These are phyloP conservation scores for Apogon talboti DNA, from an alignment of 2,797 vertebrate genomes.

Conservation along the genomic window DNA sequence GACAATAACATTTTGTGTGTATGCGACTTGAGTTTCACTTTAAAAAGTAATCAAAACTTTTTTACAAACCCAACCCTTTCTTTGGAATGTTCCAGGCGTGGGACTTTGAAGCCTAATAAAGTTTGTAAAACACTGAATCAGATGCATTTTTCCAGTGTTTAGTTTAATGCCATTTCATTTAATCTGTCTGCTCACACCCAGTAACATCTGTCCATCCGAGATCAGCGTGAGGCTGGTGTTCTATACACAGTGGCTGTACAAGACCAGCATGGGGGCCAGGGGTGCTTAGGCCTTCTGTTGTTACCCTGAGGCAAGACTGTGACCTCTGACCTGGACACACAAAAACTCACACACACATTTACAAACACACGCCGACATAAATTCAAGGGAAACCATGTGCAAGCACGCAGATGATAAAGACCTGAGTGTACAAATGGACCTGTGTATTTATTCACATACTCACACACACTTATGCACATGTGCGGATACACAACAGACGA, in stretches of 20 bases:
- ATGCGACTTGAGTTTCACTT: background rate
- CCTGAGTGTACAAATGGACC: constrained; percentile 8
- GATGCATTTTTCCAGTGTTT: constrained; percentile 33
- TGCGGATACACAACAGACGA: constrained; percentile 10
- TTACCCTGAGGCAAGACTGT: constrained; percentile 56
- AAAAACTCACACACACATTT: constrained; percentile 13
- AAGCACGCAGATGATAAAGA: constrained; percentile 36
- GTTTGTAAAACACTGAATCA: constrained; percentile 27
- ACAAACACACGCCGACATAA: constrained; percentile 3
- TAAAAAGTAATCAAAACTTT: constrained; percentile 6
- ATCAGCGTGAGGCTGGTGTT: constrained; percentile 37
- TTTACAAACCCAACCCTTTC: constrained; percentile 24
- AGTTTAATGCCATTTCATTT: constrained; percentile 19
- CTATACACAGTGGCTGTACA: constrained; percentile 50
- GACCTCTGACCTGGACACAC: constrained; percentile 67
- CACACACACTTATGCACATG: constrained; percentile 1
- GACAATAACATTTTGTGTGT: constrained; percentile 8
- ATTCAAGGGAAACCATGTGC: constrained; percentile 31
- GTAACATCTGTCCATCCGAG: constrained; percentile 56
- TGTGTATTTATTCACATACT: constrained; percentile 28
- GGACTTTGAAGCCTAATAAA: background rate
- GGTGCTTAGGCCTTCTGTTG: constrained; percentile 65
- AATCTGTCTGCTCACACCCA: constrained; percentile 31
- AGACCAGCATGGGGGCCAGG: constrained; percentile 59
- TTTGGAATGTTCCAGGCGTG: constrained; percentile 48